Evolutionary conservation across 1,140 invertebrate genomes (phyloP).

Genomic region (Carposina sasakii): DNA sequence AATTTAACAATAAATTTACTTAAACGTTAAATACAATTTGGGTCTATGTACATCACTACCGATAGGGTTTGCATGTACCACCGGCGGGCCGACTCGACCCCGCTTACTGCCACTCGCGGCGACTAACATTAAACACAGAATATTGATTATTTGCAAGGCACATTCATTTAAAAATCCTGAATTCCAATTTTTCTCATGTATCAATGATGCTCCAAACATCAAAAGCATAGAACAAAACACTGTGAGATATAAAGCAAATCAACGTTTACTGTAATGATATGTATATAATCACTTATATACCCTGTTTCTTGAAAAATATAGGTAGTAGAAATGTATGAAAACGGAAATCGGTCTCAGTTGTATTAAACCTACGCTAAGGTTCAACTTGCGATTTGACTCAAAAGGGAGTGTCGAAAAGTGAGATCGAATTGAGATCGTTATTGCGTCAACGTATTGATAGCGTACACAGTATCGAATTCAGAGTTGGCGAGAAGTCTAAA

Average conservation of each 20-base stretch:
- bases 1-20: too few relatives aligned
- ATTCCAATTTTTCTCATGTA: slow-evolving; percentile 53
- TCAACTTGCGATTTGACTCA: slow-evolving; percentile 36
- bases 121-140: slow-evolving; percentile 70
- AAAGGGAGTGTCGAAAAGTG: slow-evolving; percentile 32
- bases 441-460: too few relatives aligned
- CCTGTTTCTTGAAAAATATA: slow-evolving; percentile 63
- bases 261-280: slow-evolving; percentile 55
- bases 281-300: slow-evolving; percentile 63
- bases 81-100: slow-evolving; percentile 2
- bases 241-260: slow-evolving; percentile 38
- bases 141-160: slow-evolving; percentile 71
- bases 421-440: slow-evolving; percentile 47
- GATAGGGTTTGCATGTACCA: too few relatives aligned
- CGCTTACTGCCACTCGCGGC: slow-evolving; percentile 29
- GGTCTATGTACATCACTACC: too few relatives aligned
- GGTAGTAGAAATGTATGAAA: slow-evolving; percentile 25
- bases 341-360: slow-evolving; percentile 28
- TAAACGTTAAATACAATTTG: too few relatives aligned
- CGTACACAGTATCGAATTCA: too few relatives aligned
- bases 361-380: slow-evolving; percentile 48
- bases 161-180: slow-evolving; percentile 70
- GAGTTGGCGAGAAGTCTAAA: too few relatives aligned
- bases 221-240: slow-evolving; percentile 40
- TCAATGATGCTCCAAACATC: slow-evolving; percentile 46